Evolutionary conservation across 2,113 vertebrate genomes (phyloP), one percentile per base, ranked within the genome.

Genomic region (Tragulus kanchil): DNA sequence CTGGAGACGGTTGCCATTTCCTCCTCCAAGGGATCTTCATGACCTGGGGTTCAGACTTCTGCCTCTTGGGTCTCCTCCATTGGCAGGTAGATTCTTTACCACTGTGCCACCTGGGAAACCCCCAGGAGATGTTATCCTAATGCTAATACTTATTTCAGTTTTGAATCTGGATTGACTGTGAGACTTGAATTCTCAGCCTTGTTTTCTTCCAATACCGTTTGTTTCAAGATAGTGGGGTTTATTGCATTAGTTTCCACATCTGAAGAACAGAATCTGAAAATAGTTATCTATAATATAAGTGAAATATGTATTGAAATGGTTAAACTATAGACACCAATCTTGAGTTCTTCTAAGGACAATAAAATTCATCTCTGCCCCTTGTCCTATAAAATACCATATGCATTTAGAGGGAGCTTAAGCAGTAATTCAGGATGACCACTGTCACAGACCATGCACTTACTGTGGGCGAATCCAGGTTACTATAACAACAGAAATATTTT

Each of bases 401-500:
- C 59, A 69, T 95, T 90, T 96, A 85, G 67, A 95, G 31, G 61
- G 48, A 71, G 16, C 50, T 62, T 85, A 87, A 75, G 67, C 19
- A 42, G 71, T 45, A 69, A 95, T 94, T 97, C 45, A 69, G 62
- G 91, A 81, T 93, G 84, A 92, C 90, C 85, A 2, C 61, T 36
- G 10, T 78, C 45, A 7, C 17, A 85, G 42, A 94, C 64, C 81
- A 17, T 89, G 56, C 42, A 89, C 65, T 79, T 86, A 93, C 64
- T 89, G 59, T 83, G 84, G n/a, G 73, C 36, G 26, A 95, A 89
- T 86, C n/a, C 83, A 86, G 28, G 78, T 93, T 96, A 71, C 83
- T 86, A 58, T 95, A 73, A 93, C 82, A 8, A 75, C n/a, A 11
- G 61, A 95, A 87, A 95, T 96, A 92, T 83, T 96, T 96, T 95